Conservation (phyloP, 2,797 vertebrate genomes). For the Anguilla obscura region DNA sequence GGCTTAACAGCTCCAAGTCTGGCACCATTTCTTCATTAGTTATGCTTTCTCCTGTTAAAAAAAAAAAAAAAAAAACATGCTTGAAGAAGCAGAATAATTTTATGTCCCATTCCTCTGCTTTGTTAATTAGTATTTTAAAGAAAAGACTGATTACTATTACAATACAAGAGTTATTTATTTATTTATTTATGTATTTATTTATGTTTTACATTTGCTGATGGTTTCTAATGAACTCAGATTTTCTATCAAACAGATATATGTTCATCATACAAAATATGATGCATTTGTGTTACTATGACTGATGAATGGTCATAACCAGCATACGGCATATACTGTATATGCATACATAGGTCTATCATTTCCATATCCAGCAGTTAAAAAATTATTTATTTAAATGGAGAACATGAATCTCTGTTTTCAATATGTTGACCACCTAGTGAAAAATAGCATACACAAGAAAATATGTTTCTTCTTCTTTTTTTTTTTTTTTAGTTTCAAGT, state of each 20-base stretch:
- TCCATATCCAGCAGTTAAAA: too few relatives aligned
- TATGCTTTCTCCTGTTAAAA: constrained; percentile 65
- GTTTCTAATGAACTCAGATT: background rate
- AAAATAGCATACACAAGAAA: too few relatives aligned
- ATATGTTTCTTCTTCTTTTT: background rate
- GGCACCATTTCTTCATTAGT: constrained; percentile 71
- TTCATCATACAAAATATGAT: too few relatives aligned
- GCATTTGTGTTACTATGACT: background rate
- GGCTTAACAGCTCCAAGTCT: constrained; percentile 68
- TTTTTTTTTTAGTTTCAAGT: background rate
- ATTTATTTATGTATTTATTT: background rate
- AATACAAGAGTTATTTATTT: constrained; percentile 31
- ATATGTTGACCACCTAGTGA: too few relatives aligned
- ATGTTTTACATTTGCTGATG: constrained; percentile 8
- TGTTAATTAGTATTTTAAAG: constrained; percentile 69
- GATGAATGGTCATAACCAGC: background rate
- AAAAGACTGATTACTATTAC: constrained; percentile 50
- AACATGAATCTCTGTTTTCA: too few relatives aligned
- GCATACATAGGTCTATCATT: too few relatives aligned
- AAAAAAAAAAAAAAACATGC: constrained; percentile 57
- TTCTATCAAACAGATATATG: background rate
- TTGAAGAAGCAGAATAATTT: constrained; percentile 70
- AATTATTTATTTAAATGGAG: too few relatives aligned
- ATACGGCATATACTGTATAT: too few relatives aligned
- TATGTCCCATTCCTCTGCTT: constrained; percentile 61